Percentiles rank a stretch among this genome's conserved stretches.
phyloP scores from a whole-genome alignment of 2,888 invertebrate genomes.

The Hecatera dysodea region DNA sequence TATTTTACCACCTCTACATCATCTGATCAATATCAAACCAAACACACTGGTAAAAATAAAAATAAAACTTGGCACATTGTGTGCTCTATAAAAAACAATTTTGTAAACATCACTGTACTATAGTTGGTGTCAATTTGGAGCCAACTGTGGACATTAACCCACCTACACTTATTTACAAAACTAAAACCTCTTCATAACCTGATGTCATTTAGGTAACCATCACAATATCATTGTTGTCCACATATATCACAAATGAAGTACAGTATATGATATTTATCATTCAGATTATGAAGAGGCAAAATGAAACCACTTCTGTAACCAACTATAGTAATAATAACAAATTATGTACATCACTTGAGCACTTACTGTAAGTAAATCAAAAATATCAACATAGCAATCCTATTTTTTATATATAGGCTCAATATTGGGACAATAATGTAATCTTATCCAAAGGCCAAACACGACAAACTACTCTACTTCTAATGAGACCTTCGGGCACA shows the following conservation, averaged over 20 bases:
- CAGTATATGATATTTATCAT: background rate
- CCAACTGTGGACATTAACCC: background rate
- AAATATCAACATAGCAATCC: constrained; percentile 21
- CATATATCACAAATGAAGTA: constrained; percentile 11
- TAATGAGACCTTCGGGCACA: constrained; percentile 95
- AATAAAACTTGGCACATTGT: constrained; percentile 38
- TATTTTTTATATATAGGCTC: constrained; percentile 6
- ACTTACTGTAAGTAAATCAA: constrained; percentile 16
- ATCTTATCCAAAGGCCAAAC: constrained; percentile 93
- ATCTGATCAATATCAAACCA: constrained; percentile 34
- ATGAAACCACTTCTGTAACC: background rate
- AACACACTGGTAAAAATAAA: constrained; percentile 33
- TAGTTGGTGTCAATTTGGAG: background rate
- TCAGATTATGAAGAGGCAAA: background rate
- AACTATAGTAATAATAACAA: constrained; percentile 18
- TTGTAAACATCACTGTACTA: constrained; percentile 4
- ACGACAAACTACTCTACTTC: constrained; percentile 95
- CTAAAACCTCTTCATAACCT: background rate
- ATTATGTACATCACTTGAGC: constrained; percentile 31
- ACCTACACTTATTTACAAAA: constrained; percentile 14
- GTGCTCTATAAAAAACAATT: constrained; percentile 5
- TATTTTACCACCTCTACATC: constrained; percentile 24
- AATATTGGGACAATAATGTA: constrained; percentile 78
- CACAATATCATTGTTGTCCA: background rate
- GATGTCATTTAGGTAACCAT: background rate